Evolutionary conservation across 2,888 invertebrate species (phyloP), one percentile per base, ranked within the genome.

Genomic region (Drosophila nigritarsus): DNA sequence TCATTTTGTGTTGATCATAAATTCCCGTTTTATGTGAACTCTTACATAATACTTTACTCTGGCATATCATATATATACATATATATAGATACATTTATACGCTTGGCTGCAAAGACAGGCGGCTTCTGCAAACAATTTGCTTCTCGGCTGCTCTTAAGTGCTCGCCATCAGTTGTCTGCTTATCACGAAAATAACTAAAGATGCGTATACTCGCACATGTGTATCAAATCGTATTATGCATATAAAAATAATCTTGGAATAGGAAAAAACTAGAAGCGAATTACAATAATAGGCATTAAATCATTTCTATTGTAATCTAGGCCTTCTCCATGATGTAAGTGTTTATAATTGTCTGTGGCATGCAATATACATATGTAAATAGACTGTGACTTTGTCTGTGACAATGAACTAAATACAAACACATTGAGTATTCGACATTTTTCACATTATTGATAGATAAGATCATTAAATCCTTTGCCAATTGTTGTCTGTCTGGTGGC

Each of bases 341-440:
- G 74, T 40, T 51, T 54, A 2, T 11, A 24, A 45, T 24, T 45
- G 24, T 24, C 4, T 45, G 38, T 38, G 18, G n/a, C 15, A 48
- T 56, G 45, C 7, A 9, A 40, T 54, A 29, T 59, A 71, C 65
- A 59, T 15, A 71, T 72, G 62, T 15, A 65, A 78, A 55, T 64
- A 48, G 58, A 58, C 61, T 61, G 58, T 55, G 81, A 78, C 78
- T 78, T 62, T 81, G 72, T 36, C 32, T 51, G 30, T 59, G 81
- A 78, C 85, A 81, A 82, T 81, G 85, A 84, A 69, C 82, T 65
- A 75, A 81, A 84, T 84, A 42, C 64, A 53, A 53, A 20, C 51
- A 48, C 27, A 55, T 48, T 62, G 27, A 61, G 50, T 15, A 34
- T 24, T 61, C 54, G 42, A 53, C 53, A 48, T 48, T 54, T 54